phyloP scores from a whole-genome alignment of 2,797 vertebrate genomes.

The Rachycentron canadum region DNA sequence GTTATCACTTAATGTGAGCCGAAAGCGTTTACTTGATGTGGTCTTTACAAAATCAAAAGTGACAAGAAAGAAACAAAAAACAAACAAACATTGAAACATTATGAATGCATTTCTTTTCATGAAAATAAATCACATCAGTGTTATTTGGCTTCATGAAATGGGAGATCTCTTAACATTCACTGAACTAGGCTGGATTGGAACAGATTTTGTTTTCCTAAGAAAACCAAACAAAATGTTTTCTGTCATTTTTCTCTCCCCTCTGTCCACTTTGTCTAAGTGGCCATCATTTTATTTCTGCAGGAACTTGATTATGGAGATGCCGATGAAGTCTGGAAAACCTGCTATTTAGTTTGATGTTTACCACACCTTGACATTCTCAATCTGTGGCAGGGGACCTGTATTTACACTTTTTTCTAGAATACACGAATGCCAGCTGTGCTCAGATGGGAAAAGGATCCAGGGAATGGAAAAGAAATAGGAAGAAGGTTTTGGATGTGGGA shows the following conservation, averaged over 20 bases:
- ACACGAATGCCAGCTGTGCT: constrained; percentile 52
- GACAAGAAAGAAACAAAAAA: no score
- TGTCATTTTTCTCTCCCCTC: constrained; percentile 1
- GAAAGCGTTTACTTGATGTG: constrained; percentile 71
- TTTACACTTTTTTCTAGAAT: constrained; percentile 64
- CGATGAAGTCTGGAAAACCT: constrained; percentile 78
- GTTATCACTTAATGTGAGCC: constrained; percentile 52
- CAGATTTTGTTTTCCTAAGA: constrained; percentile 30
- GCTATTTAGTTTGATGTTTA: constrained; percentile 89
- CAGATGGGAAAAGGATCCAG: constrained; percentile 59
- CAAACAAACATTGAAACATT: constrained; percentile 36
- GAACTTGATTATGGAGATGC: constrained; percentile 86
- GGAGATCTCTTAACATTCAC: constrained; percentile 31
- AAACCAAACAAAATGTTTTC: constrained; percentile 32
- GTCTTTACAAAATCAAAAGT: constrained; percentile 69
- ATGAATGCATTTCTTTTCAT: constrained; percentile 46
- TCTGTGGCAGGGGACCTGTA: constrained; percentile 81
- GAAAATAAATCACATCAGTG: constrained; percentile 36
- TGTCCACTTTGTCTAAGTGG: constrained; percentile 6
- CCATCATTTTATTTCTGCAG: constrained; percentile 64
- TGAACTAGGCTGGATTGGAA: constrained; percentile 20
- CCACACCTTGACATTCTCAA: constrained; percentile 89
- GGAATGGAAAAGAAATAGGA: constrained; percentile 74
- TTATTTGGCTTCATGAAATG: constrained; percentile 38
- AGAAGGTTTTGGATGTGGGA: constrained; percentile 69